Percentiles rank a stretch among this genome's conserved stretches.
Conservation (phyloP, 2,797 vertebrate species). For the Cossypha heuglini region DNA sequence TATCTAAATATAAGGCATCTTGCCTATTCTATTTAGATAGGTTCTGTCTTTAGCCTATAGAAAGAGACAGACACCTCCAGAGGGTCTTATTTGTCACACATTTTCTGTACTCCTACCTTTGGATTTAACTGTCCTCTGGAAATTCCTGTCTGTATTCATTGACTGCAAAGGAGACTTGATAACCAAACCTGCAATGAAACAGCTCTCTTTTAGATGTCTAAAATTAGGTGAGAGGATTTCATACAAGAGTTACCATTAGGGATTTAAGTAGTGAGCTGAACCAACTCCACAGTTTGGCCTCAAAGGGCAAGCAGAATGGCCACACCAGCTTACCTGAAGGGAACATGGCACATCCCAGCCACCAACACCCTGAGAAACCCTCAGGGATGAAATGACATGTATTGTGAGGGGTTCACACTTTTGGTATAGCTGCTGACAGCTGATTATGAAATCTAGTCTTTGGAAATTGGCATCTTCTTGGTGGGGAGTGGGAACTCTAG, state of each 20-base stretch:
- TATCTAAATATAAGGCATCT: neutral
- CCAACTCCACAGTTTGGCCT: neutral
- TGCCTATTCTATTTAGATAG: neutral
- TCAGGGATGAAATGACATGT: neutral
- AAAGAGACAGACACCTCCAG: neutral
- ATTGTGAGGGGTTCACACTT: neutral
- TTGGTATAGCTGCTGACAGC: neutral
- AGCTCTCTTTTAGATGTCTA: neutral
- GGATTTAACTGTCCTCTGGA: neutral
- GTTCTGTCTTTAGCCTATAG: neutral
- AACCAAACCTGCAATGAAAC: neutral
- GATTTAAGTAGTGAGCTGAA: neutral
- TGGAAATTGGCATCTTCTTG: neutral
- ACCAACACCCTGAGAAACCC: rapidly evolving
- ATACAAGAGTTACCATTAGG: neutral
- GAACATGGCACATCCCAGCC: neutral
- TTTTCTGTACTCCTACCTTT: neutral
- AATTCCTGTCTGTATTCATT: neutral
- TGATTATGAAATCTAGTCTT: neutral
- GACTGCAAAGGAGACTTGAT: neutral
- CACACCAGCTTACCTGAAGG: neutral
- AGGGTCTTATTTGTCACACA: neutral
- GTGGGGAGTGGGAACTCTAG: rapidly evolving
- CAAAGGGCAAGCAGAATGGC: rapidly evolving
- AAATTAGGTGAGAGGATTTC: neutral